Percentiles rank a stretch among this genome's conserved stretches.
Conservation (phyloP, 2,888 invertebrate genomes). For the Athalia circularis region DNA sequence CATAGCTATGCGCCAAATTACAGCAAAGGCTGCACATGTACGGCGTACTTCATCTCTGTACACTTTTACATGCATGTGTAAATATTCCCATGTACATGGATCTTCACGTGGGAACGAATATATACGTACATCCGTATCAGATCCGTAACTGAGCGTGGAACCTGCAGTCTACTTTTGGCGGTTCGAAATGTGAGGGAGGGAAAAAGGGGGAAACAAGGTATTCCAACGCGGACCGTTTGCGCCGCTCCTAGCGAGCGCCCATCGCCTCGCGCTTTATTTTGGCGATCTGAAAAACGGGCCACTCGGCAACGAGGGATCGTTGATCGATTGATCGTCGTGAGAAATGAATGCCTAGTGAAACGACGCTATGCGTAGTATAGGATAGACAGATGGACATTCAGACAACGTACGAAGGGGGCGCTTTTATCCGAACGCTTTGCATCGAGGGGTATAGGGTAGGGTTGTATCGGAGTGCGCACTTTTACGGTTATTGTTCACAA, state of each 20-base stretch:
- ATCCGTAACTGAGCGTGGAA: background rate
- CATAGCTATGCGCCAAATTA: slow-evolving; percentile 32
- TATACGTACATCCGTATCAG: background rate
- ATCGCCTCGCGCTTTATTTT: slow-evolving; percentile 19
- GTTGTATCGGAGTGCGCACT: too few species aligned
- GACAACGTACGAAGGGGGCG: slow-evolving; percentile 8
- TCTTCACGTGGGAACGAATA: background rate
- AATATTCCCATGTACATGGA: too few species aligned
- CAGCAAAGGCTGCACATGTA: slow-evolving; percentile 28
- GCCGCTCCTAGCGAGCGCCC: background rate
- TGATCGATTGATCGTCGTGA: slow-evolving; percentile 28
- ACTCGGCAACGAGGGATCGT: slow-evolving; percentile 27
- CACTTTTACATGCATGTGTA: too few species aligned
- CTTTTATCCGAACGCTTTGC: background rate
- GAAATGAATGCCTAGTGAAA: slow-evolving; percentile 4
- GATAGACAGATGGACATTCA: slow-evolving; percentile 13
- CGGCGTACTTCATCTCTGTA: too few species aligned
- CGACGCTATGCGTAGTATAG: background rate
- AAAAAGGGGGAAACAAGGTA: background rate
- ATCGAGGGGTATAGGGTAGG: background rate
- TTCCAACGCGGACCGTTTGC: too few species aligned
- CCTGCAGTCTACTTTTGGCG: slow-evolving; percentile 3
- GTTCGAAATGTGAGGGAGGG: background rate
- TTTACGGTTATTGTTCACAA: too few species aligned
- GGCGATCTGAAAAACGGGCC: slow-evolving; percentile 41